A percentile compares a stretch with the other conserved stretches of the same genome.
Conservation (phyloP, 2,113 vertebrate species). For the Gymnarchus niloticus region DNA sequence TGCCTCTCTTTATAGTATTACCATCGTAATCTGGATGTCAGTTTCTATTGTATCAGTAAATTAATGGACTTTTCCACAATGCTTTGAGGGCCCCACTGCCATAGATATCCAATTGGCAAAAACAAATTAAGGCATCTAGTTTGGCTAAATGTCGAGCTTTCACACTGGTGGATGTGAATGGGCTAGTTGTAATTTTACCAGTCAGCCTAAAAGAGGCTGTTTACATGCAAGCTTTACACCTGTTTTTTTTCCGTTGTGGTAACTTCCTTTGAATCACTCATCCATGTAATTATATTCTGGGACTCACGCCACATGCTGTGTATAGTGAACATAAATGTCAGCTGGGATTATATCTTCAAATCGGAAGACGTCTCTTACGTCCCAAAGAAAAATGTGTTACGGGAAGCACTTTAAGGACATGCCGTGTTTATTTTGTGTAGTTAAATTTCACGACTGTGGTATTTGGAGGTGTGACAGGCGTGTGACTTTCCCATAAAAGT, state of each 20-base stretch:
- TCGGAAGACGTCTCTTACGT: not conserved
- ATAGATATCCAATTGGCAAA: not conserved
- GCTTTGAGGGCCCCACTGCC: not conserved
- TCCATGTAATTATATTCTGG: not conserved
- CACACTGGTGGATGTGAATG: not conserved
- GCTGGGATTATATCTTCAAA: not conserved
- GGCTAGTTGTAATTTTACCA: not conserved
- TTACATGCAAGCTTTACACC: conserved; percentile 14
- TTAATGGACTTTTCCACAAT: not conserved
- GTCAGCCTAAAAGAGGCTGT: not conserved
- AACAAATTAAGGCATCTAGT: not conserved
- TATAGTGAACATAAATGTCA: not conserved
- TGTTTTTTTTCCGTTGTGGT: conserved; percentile 1
- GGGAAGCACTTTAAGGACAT: not conserved
- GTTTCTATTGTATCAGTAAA: not conserved
- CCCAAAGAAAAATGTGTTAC: not conserved
- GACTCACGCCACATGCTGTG: not conserved
- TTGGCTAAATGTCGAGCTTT: not conserved
- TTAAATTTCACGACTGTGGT: not conserved
- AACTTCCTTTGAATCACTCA: not conserved
- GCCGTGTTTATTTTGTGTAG: not conserved
- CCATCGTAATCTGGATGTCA: not conserved
- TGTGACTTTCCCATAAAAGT: not conserved
- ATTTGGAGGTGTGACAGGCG: not conserved
- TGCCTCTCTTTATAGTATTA: not conserved